A percentile compares a stretch with the other conserved stretches of the same genome.
phyloP scores from a whole-genome alignment of 92 coral and sea anemone species.

The Umimayanthus chanpuru region DNA sequence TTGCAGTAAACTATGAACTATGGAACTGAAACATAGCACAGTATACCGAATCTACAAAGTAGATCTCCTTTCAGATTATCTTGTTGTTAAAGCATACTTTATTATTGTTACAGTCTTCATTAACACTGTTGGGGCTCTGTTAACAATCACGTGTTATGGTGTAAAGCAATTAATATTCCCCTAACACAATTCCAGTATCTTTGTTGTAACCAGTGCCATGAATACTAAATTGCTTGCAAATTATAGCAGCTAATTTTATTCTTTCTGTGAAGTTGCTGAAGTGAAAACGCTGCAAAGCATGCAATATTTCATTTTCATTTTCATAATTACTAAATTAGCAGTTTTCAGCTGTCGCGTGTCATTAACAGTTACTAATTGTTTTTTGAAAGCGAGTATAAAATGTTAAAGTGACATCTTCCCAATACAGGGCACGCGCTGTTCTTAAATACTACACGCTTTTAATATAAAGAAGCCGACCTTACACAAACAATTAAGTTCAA shows the following conservation, averaged over 20 bases:
- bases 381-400: background rate
- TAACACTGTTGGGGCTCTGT: background rate
- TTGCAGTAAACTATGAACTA: too few relatives aligned
- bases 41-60: too few relatives aligned
- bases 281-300: too few relatives aligned
- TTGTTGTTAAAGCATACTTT: too few relatives aligned
- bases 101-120: too few relatives aligned
- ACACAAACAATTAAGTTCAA: too few relatives aligned
- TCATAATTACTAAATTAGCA: background rate
- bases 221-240: background rate
- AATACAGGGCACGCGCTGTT: too few relatives aligned
- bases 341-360: background rate
- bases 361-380: background rate
- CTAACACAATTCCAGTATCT: background rate
- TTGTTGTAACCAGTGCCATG: background rate
- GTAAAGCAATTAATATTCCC: background rate
- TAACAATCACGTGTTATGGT: background rate
- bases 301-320: too few relatives aligned
- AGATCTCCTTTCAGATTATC: too few relatives aligned
- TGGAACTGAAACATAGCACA: too few relatives aligned
- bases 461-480: too few relatives aligned
- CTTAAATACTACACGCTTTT: too few relatives aligned
- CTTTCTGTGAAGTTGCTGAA: background rate
- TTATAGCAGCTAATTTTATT: background rate
- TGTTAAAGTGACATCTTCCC: background rate